Base-by-base conservation (phyloP, 64 coral and sea anemone species). In the Anthopleura sola region DNA sequence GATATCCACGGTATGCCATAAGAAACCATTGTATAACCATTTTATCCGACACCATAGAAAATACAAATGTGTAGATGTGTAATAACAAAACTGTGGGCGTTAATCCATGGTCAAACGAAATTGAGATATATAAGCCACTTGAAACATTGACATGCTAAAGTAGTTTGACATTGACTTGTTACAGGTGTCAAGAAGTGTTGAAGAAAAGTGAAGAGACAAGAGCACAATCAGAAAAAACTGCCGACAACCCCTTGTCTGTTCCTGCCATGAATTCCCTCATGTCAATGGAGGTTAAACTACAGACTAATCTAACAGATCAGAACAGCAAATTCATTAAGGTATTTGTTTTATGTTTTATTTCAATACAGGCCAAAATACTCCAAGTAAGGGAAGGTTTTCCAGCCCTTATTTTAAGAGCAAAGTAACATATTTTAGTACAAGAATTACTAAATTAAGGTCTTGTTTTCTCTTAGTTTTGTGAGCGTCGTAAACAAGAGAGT, bases 271-370 rank as follows among this genome's bases (percentile, higher is more conserved):
- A 93, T n/a, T 93, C 89, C 16, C 85, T 94, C 33, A 92, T 99
- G 87, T 88, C 93, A 38, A 95, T 99, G 84, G 97, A 99, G 55
- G 93, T 91, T 19, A 99, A 92, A 85, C 85, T 99, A 38, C 93
- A 99, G 71, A 99, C 87, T 55, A 99, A 91, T 57, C 88, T 99
- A 29, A 95, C 93, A 24, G 97, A 99, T 37, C 97, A 95, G 85
- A 99, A 99, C 82, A 86, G 85, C 71, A 99, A 95, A 60, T 95
- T 99, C 82, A 94, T 94, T 53, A 99, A 99, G 92, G 95, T 98
- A 84, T 8, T 21, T 26, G 19, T 12, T 51, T 37, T 81, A 26
- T 44, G 40, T n/a, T n/a, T n/a, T n/a, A n/a, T n/a, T n/a, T n/a
- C n/a, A n/a, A n/a, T n/a, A 44, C 40, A 44, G 40, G 40, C 40